These are phyloP conservation scores for Sepioteuthis lessoniana DNA, from an alignment of 2,888 invertebrate species.

Conservation along the genomic window DNA sequence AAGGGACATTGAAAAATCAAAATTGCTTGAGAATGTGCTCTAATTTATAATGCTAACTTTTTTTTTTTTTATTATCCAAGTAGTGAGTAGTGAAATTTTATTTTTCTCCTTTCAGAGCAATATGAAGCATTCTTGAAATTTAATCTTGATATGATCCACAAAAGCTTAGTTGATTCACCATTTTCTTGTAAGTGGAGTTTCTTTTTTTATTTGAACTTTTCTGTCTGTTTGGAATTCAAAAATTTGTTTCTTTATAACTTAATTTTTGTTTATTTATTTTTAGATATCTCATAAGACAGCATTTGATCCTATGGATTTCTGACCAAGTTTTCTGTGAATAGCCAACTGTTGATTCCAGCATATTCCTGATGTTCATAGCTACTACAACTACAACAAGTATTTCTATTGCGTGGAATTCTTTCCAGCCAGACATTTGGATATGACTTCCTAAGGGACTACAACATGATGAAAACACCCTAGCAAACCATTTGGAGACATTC, in stretches of 20 bases:
- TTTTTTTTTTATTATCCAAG: too few relatives aligned
- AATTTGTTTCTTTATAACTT: neutral
- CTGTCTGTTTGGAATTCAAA: neutral
- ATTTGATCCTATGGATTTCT: constrained; percentile 47
- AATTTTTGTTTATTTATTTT: neutral
- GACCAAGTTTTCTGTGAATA: constrained; percentile 48
- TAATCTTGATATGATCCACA: constrained; percentile 96
- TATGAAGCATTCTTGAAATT: constrained; percentile 99
- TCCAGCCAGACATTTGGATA: constrained; percentile 41
- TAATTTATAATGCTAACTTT: too few relatives aligned
- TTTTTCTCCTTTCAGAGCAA: constrained; percentile 82
- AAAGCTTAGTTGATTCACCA: constrained; percentile 78
- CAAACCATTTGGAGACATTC: constrained; percentile 43
- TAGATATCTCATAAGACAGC: constrained; percentile 42
- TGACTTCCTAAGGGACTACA: constrained; percentile 38
- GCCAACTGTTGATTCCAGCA: constrained; percentile 45
- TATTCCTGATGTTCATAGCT: constrained; percentile 45
- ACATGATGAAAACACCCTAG: neutral
- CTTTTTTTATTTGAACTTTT: neutral
- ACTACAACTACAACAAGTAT: constrained; percentile 40
- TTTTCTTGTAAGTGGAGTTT: constrained; percentile 72
- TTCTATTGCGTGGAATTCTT: constrained; percentile 42
- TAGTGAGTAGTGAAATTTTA: neutral
- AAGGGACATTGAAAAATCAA: too few relatives aligned
- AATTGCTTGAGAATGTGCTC: too few relatives aligned